Evolutionary conservation across 2,797 vertebrate species (phyloP).

Genomic region (Ctenosaura bakeri): DNA sequence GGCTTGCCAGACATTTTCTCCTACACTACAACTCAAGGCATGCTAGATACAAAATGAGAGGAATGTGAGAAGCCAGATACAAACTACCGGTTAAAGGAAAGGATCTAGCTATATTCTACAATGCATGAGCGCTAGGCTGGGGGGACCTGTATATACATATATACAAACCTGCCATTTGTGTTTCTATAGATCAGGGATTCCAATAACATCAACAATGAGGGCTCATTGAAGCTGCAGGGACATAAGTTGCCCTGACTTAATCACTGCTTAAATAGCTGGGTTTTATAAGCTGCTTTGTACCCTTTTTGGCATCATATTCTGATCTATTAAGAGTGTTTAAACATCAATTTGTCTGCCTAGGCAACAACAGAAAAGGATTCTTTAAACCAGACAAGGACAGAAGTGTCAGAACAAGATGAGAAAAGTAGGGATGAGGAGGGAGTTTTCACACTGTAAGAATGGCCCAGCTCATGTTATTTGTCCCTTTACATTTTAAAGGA

Average conservation of each 20-base stretch:
- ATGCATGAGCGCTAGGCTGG: neutral
- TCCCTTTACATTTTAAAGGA: neutral
- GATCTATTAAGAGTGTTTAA: neutral
- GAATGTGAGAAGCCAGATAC: neutral
- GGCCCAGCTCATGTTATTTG: neutral
- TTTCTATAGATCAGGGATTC: neutral
- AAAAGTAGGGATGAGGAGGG: no score
- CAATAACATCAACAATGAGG: no score
- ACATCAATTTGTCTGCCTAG: neutral
- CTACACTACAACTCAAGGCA: no score
- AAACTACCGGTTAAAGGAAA: neutral
- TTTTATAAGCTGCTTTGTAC: neutral
- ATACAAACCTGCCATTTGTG: neutral
- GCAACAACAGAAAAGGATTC: neutral
- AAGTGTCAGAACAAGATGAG: neutral
- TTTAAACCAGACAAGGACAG: neutral
- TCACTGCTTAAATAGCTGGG: neutral
- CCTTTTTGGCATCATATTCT: neutral
- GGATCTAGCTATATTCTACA: neutral
- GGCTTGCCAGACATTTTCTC: neutral
- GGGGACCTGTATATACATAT: neutral
- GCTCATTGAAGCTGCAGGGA: no score
- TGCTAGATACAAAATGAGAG: neutral
- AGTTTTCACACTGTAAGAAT: neutral
- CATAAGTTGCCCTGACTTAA: neutral